Evolutionary conservation across 2,797 vertebrate genomes (phyloP).

Genomic region (Gorsachius magnificus): DNA sequence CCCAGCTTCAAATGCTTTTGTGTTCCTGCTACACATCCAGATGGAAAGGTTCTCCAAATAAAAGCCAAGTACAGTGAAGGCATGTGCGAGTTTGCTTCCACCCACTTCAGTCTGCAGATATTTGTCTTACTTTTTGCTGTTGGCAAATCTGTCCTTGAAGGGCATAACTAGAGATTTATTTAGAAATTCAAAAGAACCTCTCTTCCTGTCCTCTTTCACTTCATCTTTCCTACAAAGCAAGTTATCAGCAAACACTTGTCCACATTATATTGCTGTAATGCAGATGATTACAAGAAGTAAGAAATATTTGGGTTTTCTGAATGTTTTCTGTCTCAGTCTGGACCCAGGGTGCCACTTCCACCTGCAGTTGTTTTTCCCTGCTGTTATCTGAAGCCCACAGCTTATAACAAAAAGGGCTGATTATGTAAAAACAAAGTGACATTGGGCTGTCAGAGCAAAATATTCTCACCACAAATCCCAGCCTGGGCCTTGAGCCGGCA

Average conservation of each 20-base stretch:
- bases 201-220: neutral
- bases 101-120: neutral
- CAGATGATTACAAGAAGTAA: neutral
- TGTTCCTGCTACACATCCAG: neutral
- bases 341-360: neutral
- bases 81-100: neutral
- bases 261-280: neutral
- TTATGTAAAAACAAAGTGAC: slow-evolving; percentile 5
- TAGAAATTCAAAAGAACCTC: neutral
- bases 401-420: slow-evolving; percentile 1
- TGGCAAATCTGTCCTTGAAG: neutral
- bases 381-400: neutral
- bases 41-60: neutral
- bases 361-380: neutral
- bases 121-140: neutral
- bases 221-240: neutral
- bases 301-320: neutral
- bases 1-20: neutral
- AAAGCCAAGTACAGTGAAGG: neutral
- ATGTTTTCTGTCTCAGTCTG: neutral
- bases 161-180: neutral
- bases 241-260: neutral
- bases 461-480: neutral
- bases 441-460: neutral
- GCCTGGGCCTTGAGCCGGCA: neutral